Base-by-base conservation (phyloP, 2,797 vertebrate species). In the Poecilia gillii region DNA sequence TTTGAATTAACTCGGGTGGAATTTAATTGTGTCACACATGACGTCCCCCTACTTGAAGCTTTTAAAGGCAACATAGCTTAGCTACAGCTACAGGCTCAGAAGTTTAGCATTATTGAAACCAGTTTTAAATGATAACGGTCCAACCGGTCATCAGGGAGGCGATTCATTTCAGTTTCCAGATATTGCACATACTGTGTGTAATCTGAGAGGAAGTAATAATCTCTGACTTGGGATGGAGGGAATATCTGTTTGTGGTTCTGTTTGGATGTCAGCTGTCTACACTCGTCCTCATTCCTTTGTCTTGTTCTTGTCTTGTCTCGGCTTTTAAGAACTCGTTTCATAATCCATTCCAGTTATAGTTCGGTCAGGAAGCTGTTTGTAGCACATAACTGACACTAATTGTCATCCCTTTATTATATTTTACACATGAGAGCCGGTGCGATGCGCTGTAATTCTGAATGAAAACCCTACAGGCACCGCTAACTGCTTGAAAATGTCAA, bases 1-100 rank as follows among this genome's bases (percentile, higher is more conserved):
- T 92, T 89, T 92, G 91, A 95, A 95, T 96, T 94, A 95, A 93
- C 92, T 95, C 83, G 86, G 92, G 80, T 89, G 82, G 90, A 93
- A 94, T 94, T 94, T 92, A 95, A 94, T 95, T 93, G 94, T 94
- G 92, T 95, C 93, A 95, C 94, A 96, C 93, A 91, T 92, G 90
- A 92, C 85, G 88, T 92, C 86, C 87, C 89, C 86, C 90, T 79
- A 91, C 90, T 92, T 86, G 75, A 83, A 92, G 89, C 91, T 82
- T 92, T 91, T 90, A 92, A 92, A 92, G 87, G 93, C 90, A 91
- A 91, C 92, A 91, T 81, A 92, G 92, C 85, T 45, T 84, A 73
- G 68, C 68, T 72, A 53, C 9, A 71, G 43, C 90, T 91, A 86
- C 84, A 90, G 82, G 87, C 88, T 79, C 23, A 80, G 89, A 87